phyloP scores from a whole-genome alignment of 1,140 invertebrate genomes.

The Prorops nasuta region DNA sequence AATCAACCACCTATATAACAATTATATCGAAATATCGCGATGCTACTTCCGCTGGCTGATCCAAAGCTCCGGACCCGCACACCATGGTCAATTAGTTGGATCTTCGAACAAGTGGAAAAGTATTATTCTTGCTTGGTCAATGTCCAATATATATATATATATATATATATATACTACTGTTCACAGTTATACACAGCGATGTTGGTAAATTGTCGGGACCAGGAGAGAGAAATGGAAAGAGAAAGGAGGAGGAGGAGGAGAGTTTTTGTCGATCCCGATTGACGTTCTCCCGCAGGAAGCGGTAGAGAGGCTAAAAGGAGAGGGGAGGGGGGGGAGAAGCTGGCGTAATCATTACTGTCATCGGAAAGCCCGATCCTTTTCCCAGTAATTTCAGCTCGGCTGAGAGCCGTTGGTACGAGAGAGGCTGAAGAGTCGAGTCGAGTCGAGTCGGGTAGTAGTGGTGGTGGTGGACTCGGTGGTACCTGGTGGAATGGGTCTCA shows the following conservation, averaged over 20 bases:
- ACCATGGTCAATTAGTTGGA: no score
- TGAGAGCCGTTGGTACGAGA: conserved; percentile 10
- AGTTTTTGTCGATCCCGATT: conserved; percentile 18
- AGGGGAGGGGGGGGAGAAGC: background rate
- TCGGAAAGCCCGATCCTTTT: conserved; percentile 31
- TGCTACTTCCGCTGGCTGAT: no score
- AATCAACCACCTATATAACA: no score
- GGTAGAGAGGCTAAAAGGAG: background rate
- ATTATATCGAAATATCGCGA: no score
- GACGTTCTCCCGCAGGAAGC: conserved; percentile 15
- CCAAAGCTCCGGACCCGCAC: no score
- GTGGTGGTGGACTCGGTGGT: conserved; percentile 24
- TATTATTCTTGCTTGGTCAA: no score
- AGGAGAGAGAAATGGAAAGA: background rate
- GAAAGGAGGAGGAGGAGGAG: background rate
- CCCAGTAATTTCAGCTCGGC: conserved; percentile 29
- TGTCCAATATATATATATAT: no score
- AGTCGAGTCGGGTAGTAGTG: conserved; percentile 10
- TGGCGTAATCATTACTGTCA: conserved; percentile 34
- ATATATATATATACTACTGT: no score
- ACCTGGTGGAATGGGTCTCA: conserved; percentile 42
- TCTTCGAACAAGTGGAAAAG: no score
- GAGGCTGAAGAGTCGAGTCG: no score
- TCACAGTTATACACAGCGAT: no score
- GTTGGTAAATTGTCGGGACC: no score